Conservation (phyloP, 2,113 vertebrate species). For the Lepidothrix coronata region DNA sequence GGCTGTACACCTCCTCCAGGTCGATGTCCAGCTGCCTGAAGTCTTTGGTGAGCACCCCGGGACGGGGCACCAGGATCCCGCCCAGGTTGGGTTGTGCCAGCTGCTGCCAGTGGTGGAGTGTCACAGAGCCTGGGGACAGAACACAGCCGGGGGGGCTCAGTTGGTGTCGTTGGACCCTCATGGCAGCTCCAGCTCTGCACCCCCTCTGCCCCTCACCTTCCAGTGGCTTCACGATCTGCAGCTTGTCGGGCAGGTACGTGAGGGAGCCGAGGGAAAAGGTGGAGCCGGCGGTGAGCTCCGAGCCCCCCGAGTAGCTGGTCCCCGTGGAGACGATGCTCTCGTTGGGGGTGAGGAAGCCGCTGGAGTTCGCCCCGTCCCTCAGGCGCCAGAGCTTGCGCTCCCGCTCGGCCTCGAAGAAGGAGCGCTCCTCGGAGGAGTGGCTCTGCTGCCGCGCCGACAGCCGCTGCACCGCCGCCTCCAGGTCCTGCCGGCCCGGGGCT, state of each 20-base stretch:
- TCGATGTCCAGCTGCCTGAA: conserved; percentile 84
- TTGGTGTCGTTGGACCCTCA: accelerated
- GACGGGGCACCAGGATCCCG: conserved; percentile 80
- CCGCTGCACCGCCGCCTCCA: conserved; percentile 81
- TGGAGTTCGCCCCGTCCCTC: conserved; percentile 73
- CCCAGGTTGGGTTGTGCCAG: conserved; percentile 84
- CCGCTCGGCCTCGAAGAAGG: conserved; percentile 83
- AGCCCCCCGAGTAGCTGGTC: conserved; percentile 79
- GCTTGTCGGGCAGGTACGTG: conserved; percentile 81
- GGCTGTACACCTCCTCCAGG: conserved; percentile 83
- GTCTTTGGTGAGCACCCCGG: conserved; percentile 85
- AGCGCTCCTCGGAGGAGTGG: conserved; percentile 74
- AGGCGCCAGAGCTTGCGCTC: conserved; percentile 74
- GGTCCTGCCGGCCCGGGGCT: conserved; percentile 78
- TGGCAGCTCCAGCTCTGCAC: not conserved
- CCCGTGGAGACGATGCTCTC: conserved; percentile 78
- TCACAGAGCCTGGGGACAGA: conserved; percentile 75
- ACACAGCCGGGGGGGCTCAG: not conserved
- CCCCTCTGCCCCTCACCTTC: conserved; percentile 73
- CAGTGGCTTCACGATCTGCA: conserved; percentile 88
- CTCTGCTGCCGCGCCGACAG: conserved; percentile 80
- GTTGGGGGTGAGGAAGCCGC: conserved; percentile 81
- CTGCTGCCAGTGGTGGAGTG: conserved; percentile 89
- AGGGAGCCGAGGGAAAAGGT: conserved; percentile 76
- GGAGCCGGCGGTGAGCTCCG: conserved; percentile 73